phyloP scores from a whole-genome alignment of 2,888 invertebrate genomes.

The Torymus texanus region DNA sequence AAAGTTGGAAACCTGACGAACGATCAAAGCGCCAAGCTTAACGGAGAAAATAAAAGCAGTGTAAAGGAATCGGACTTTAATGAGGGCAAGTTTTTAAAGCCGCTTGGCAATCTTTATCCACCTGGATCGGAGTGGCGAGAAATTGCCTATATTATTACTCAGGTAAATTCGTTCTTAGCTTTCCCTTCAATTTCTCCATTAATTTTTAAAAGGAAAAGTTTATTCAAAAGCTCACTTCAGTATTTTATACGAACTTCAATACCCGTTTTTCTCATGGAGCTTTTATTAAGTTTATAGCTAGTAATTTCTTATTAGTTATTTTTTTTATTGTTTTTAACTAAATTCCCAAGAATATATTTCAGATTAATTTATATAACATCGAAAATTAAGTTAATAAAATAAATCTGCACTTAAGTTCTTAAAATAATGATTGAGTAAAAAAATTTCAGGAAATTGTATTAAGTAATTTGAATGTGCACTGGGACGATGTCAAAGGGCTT shows the following conservation, averaged over 20 bases:
- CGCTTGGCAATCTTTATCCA: conserved; percentile 68
- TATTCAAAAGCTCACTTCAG: no score
- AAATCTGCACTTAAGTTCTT: no score
- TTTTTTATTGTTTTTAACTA: no score
- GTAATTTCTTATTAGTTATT: no score
- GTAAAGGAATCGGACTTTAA: conserved; percentile 38
- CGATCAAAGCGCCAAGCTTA: conserved; percentile 21
- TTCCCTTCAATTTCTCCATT: neutral
- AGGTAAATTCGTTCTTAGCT: conserved; percentile 75
- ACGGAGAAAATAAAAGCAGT: conserved; percentile 28
- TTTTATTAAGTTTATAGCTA: no score
- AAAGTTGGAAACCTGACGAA: conserved; percentile 50
- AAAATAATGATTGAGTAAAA: neutral
- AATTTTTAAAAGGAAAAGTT: no score
- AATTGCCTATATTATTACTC: conserved; percentile 81
- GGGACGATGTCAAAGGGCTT: conserved; percentile 89
- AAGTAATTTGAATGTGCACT: conserved; percentile 82
- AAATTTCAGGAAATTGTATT: conserved; percentile 79
- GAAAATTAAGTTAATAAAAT: no score
- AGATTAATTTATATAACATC: no score
- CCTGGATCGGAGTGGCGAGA: conserved; percentile 79
- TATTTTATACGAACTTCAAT: no score
- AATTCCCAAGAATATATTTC: no score
- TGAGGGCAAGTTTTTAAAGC: conserved; percentile 66
- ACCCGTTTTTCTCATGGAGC: no score